phyloP scores from a whole-genome alignment of 2,888 invertebrate species.

The Hetaerina titia region DNA sequence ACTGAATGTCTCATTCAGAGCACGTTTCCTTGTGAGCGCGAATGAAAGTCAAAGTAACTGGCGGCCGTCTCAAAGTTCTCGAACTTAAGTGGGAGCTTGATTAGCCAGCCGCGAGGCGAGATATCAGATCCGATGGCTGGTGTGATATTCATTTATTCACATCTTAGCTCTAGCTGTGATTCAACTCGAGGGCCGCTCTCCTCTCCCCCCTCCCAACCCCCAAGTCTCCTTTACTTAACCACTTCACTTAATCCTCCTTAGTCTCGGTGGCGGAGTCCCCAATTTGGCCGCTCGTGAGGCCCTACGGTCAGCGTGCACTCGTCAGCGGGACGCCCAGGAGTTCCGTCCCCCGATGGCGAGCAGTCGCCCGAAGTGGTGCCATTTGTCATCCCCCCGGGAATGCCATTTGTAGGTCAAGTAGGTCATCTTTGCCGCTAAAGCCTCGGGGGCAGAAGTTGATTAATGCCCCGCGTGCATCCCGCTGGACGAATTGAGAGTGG shows the following conservation, averaged over 20 bases:
- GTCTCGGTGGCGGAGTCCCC: neutral
- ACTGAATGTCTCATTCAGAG: no score
- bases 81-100: no score
- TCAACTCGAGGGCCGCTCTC: neutral
- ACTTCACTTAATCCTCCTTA: neutral
- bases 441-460: neutral
- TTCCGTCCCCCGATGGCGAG: neutral
- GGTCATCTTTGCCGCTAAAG: neutral
- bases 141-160: neutral
- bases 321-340: no score
- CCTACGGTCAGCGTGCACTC: no score
- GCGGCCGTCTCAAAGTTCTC: no score
- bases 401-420: neutral
- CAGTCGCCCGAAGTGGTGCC: neutral
- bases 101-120: neutral
- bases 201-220: neutral
- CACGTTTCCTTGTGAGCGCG: no score
- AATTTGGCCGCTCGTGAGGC: no score
- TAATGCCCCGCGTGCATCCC: slow-evolving; percentile 1
- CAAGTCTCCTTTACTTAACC: neutral
- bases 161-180: neutral
- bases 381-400: slow-evolving; percentile 10
- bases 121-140: neutral
- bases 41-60: no score
- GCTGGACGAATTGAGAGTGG: neutral